Percentiles rank a stretch among this genome's conserved stretches.
These are phyloP conservation scores for Pterostichus niger DNA, from an alignment of 2,888 invertebrate species.

Conservation along the genomic window DNA sequence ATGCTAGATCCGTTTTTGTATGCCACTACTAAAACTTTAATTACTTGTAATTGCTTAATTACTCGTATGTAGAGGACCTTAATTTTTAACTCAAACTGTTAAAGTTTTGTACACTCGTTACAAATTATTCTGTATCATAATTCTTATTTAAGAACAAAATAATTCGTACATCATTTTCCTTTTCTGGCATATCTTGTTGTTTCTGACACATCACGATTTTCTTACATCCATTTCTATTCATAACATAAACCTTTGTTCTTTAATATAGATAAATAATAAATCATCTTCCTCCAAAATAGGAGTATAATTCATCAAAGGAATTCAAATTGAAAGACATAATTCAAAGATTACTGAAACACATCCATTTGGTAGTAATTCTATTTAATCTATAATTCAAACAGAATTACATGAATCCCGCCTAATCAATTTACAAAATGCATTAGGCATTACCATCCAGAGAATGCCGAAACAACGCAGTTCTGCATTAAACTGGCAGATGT, in stretches of 20 bases:
- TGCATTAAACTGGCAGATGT: neutral
- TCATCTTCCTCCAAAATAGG: neutral
- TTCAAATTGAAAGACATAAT: neutral
- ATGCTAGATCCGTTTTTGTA: too few species aligned
- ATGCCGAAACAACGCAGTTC: neutral
- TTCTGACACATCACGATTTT: conserved; percentile 20
- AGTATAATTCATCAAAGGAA: neutral
- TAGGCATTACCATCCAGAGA: conserved; percentile 5
- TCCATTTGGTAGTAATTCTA: neutral
- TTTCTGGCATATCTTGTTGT: neutral
- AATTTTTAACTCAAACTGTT: too few species aligned
- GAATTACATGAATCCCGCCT: conserved; percentile 10
- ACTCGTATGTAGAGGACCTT: too few species aligned
- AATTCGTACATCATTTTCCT: conserved; percentile 6
- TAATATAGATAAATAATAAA: conserved; percentile 1
- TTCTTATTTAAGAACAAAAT: too few species aligned
- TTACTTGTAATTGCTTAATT: too few species aligned
- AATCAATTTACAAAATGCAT: conserved; percentile 23
- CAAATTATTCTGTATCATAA: too few species aligned
- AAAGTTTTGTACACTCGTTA: too few species aligned
- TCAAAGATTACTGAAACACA: neutral
- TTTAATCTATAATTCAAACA: conserved; percentile 30
- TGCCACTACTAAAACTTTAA: too few species aligned
- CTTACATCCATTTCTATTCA: conserved; percentile 25
- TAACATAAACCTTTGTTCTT: conserved; percentile 18